Evolutionary conservation across 2,888 invertebrate species (phyloP), one percentile per base, ranked within the genome.

Genomic region (Rutpela maculata): DNA sequence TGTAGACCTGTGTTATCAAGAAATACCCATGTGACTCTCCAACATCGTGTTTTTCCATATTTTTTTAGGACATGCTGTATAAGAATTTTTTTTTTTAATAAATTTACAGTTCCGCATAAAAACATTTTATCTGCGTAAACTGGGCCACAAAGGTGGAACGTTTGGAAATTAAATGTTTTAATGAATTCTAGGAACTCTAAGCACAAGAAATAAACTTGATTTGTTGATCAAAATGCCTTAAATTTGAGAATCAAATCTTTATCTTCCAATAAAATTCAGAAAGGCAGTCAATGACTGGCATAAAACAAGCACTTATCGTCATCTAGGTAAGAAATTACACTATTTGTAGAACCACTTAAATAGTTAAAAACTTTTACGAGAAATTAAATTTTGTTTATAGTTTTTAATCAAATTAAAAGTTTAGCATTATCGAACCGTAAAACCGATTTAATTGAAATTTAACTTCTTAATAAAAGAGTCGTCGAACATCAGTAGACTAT

Each of bases 341-440:
- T 57, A 56, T 57, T 69, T 69, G 57, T 69, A 35, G 19, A 57
- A 69, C 57, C 15, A 31, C 17, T 69, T 26, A 22, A 55, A 68
- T 68, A 56, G 68, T 57, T 35, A 56, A 56, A n/a, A 69, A 57
- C n/a, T 56, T 69, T 69, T 59, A 59, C 15, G 57, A 35, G 35
- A 59, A 69, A 38, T 69, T 69, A 69, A 69, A 69, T 57, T 35
- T 69, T 69, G 69, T 69, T 69, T 69, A 69, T 69, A 69, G 69
- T 69, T 69, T 69, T 69, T 57, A 69, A 69, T 69, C 69, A 69
- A 69, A 69, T 69, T 69, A 57, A 69, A 35, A 19, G 57, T 31
- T 68, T 69, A 59, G 19, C 57, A 57, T 57, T 35, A 68, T 59
- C 31, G 57, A 69, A 69, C 59, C 69, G 69, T 69, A 69, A 69